Evolutionary conservation across 2,113 vertebrate genomes (phyloP).

Genomic region (Elephantulus edwardii): DNA sequence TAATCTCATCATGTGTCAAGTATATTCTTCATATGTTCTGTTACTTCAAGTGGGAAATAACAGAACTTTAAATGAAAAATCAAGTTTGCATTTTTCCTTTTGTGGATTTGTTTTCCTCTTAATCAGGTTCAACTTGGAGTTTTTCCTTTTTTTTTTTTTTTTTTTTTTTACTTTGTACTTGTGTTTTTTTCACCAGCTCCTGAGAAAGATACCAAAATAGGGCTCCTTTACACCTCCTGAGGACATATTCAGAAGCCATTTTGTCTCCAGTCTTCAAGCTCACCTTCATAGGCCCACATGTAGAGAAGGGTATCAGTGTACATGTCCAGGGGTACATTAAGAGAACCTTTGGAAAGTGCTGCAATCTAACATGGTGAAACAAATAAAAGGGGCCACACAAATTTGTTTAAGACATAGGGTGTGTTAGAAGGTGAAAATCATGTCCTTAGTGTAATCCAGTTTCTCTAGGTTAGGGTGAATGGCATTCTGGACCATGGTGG

Average conservation of each 20-base stretch:
- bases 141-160: too few species aligned
- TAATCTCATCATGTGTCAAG: too few species aligned
- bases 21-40: too few species aligned
- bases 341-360: background rate
- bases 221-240: background rate
- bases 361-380: background rate
- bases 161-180: constrained; percentile 15
- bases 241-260: background rate
- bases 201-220: background rate
- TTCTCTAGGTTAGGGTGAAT: constrained; percentile 91
- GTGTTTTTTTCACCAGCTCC: constrained; percentile 37
- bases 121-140: too few species aligned
- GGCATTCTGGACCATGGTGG: constrained; percentile 89
- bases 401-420: background rate
- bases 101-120: too few species aligned
- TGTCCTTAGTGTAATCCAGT: constrained; percentile 88
- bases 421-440: constrained; percentile 89
- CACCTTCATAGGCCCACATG: background rate
- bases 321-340: fast-evolving
- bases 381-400: background rate
- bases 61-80: too few species aligned
- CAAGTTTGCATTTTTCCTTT: too few species aligned
- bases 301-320: background rate
- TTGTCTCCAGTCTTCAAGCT: background rate
- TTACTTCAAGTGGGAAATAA: too few species aligned